phyloP scores from a whole-genome alignment of 30 jellyfish, hydroid and myxozoan genomes.

The Nemopilema nomurai region DNA sequence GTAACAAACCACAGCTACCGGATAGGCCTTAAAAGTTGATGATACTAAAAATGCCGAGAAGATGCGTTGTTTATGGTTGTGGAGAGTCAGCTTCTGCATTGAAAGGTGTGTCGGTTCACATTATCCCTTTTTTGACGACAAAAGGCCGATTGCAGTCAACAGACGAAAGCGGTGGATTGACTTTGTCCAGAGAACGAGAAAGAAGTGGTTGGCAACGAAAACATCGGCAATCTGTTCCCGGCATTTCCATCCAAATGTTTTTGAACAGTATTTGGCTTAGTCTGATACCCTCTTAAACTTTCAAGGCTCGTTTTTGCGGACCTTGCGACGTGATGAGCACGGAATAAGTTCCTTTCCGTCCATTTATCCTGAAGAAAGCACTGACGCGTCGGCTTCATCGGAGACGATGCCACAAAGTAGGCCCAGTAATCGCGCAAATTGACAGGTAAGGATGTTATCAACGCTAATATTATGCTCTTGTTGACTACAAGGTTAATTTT shows the following conservation, averaged over 20 bases:
- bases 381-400: neutral
- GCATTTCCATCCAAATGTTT: conserved; percentile 5
- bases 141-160: conserved; percentile 15
- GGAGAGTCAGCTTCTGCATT: conserved; percentile 8
- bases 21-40: neutral
- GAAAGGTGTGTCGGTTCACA: conserved; percentile 22
- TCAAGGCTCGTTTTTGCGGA: neutral
- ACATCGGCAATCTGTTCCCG: conserved; percentile 29
- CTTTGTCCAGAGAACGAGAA: conserved; percentile 15
- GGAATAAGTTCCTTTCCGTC: conserved; percentile 13
- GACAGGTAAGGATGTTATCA: neutral
- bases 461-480: neutral
- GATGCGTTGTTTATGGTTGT: conserved; percentile 39
- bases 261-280: neutral
- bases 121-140: conserved; percentile 22
- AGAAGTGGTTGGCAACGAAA: conserved; percentile 15
- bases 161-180: conserved; percentile 26
- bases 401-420: conserved; percentile 12
- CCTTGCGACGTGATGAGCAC: conserved; percentile 21
- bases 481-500: neutral
- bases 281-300: neutral
- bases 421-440: conserved; percentile 19
- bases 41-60: conserved; percentile 11
- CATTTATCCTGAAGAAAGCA: conserved; percentile 3
- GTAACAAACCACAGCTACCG: too few species aligned